Evolutionary conservation across 2,888 invertebrate species (phyloP), one percentile per base, ranked within the genome.

Genomic region (Deilephila elpenor): DNA sequence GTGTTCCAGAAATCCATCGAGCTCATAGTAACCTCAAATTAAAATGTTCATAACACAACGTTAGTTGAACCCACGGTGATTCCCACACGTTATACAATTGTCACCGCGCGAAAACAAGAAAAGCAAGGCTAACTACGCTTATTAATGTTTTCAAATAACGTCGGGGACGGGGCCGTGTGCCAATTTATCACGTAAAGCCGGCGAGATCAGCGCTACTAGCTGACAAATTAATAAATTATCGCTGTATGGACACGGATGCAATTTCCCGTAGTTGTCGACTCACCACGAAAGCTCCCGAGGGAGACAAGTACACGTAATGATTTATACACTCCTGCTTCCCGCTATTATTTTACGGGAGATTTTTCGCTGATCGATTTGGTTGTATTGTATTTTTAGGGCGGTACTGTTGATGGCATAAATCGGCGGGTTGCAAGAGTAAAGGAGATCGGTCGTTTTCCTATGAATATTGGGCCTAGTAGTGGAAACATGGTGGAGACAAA

Each of bases 211-310:
- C 56, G 60, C 76, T 79, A 76, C 71, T 77, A 78, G 78, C 73
- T 79, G 82, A 85, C 84, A 86, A 88, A 89, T 90, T 88, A 87
- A 88, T 88, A 87, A 86, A 86, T 87, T 84, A 87, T 84, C 75
- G 78, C 79, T 79, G 74, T 81, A 79, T 79, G 81, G 77, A 84
- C 84, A 83, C 78, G 80, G 81, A 82, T 88, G 86, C 87, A 89
- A 87, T 88, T 86, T 87, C 83, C 83, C 79, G 79, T 80, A 79
- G 79, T 79, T 82, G 81, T 79, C 76, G 78, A 80, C 78, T 78
- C 59, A 59, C 72, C 76, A 11, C 75, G 74, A 77, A 76, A 78
- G 71, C 79, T 78, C 80, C 78, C 78, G 29, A 61, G 82, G 78
- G 82, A 75, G 74, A 74, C 74, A 73, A 79, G 74, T 74, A 73